phyloP scores from a whole-genome alignment of 2,888 invertebrate species.

The Zelleria hepariella region DNA sequence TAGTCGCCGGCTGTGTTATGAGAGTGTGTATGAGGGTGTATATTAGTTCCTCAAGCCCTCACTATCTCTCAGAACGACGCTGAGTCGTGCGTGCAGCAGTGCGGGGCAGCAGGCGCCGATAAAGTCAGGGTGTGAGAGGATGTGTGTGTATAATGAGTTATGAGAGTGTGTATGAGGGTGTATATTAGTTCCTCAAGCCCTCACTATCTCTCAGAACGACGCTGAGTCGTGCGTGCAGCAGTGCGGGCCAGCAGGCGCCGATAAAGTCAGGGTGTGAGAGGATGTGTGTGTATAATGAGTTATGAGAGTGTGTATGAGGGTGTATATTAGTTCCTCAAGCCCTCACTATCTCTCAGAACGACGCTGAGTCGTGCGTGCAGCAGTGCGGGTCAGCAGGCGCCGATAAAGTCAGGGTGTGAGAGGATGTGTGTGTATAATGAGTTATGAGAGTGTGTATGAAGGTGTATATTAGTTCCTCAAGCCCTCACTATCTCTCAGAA shows the following conservation, averaged over 20 bases:
- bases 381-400: constrained; percentile 78
- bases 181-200: too few relatives aligned
- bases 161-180: too few relatives aligned
- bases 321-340: too few relatives aligned
- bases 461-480: too few relatives aligned
- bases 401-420: constrained; percentile 77
- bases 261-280: constrained; percentile 78
- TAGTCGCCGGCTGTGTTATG: constrained; percentile 80
- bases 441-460: too few relatives aligned
- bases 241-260: constrained; percentile 77
- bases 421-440: too few relatives aligned
- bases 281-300: too few relatives aligned
- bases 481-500: constrained; percentile 72
- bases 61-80: constrained; percentile 77
- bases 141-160: too few relatives aligned
- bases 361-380: constrained; percentile 82
- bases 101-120: constrained; percentile 79
- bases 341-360: constrained; percentile 72
- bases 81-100: constrained; percentile 78
- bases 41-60: too few relatives aligned
- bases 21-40: too few relatives aligned
- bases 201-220: constrained; percentile 75
- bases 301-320: too few relatives aligned
- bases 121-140: constrained; percentile 76
- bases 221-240: constrained; percentile 80